Conservation (phyloP, 2,797 vertebrate genomes). For the Prionace glauca region DNA sequence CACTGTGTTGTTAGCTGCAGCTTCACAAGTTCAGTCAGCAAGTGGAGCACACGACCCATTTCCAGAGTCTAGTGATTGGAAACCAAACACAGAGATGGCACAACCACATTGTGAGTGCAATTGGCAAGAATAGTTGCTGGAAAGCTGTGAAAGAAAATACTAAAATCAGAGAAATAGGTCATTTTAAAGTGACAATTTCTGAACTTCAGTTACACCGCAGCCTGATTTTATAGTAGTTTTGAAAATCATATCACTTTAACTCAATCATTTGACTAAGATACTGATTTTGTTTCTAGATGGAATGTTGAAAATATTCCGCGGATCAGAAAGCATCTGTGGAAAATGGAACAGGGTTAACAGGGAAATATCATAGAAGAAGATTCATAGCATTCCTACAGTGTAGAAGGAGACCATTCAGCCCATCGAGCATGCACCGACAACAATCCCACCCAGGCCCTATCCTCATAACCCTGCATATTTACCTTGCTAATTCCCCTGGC, state of each 20-base stretch:
- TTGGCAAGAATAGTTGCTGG: neutral
- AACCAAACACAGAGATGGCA: neutral
- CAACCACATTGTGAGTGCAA: neutral
- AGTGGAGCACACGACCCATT: neutral
- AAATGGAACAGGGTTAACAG: neutral
- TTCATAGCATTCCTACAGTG: too few species aligned
- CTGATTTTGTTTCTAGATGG: neutral
- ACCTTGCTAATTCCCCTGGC: too few species aligned
- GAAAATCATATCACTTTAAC: neutral
- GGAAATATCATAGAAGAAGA: neutral
- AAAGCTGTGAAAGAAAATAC: neutral
- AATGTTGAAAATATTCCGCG: neutral
- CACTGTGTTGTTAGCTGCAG: neutral
- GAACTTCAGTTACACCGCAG: neutral
- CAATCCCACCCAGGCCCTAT: too few species aligned
- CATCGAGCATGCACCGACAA: too few species aligned
- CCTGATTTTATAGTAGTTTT: neutral
- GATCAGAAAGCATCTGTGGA: neutral
- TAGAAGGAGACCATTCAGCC: too few species aligned
- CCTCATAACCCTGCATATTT: too few species aligned
- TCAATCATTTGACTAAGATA: neutral
- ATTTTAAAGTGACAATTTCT: neutral
- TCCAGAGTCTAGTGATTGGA: neutral
- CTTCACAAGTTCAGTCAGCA: neutral
- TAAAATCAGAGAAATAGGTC: neutral